Percentiles rank a stretch among this genome's conserved stretches.
Evolutionary conservation across 2,888 invertebrate species (phyloP).

Genomic region (Incurvaria masculella): DNA sequence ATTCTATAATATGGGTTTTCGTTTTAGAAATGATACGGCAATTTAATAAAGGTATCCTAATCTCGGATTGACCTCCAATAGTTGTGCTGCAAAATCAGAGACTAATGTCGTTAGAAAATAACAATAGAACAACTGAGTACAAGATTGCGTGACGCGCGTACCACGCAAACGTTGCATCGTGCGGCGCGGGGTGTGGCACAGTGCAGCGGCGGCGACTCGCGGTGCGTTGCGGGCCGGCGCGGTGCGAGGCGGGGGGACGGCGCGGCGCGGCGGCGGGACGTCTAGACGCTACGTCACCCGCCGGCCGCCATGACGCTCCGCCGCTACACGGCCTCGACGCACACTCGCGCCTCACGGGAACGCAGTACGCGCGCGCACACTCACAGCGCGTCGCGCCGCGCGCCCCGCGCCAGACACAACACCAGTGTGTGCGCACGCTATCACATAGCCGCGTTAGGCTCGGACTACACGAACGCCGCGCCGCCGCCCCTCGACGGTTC

Average conservation of each 20-base stretch:
- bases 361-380: neutral
- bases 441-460: too few species aligned
- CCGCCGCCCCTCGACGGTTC: too few species aligned
- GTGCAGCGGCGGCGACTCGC: conserved; percentile 12
- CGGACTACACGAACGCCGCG: too few species aligned
- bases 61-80: too few species aligned
- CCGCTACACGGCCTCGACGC: neutral
- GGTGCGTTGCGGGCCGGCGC: conserved; percentile 21
- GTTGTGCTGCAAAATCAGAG: too few species aligned
- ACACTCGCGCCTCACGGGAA: neutral
- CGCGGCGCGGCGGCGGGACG: conserved; percentile 27
- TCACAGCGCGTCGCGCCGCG: neutral
- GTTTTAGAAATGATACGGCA: too few species aligned
- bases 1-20: too few species aligned
- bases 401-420: neutral
- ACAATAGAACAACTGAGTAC: too few species aligned
- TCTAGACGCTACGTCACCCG: conserved; percentile 60
- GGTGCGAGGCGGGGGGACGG: conserved; percentile 25
- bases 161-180: too few species aligned
- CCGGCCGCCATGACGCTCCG: conserved; percentile 60
- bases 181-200: neutral
- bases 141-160: too few species aligned
- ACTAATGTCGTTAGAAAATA: too few species aligned
- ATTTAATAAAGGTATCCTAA: too few species aligned
- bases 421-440: neutral